Percentiles rank a stretch among this genome's conserved stretches.
Conservation (phyloP, 2,797 vertebrate genomes). For the Orientallactaga sibirica region DNA sequence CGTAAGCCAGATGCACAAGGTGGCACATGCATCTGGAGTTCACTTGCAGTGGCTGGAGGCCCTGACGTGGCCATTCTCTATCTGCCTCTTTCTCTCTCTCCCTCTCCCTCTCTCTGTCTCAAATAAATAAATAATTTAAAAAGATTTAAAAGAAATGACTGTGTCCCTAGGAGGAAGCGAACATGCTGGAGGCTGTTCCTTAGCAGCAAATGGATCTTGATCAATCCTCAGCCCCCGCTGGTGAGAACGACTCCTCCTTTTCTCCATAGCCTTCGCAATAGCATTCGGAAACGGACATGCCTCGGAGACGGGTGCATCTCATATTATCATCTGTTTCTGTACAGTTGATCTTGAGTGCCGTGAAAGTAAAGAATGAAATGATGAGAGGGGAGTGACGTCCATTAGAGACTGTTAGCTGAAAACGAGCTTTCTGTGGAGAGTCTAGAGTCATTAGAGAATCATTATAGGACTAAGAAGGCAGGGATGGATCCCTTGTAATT, state of each 20-base stretch:
- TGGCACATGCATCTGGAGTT: too few species aligned
- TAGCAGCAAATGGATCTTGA: slow-evolving; percentile 64
- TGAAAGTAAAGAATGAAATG: slow-evolving; percentile 63
- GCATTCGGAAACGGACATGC: slow-evolving; percentile 40
- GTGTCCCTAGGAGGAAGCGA: slow-evolving; percentile 20
- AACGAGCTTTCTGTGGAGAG: slow-evolving; percentile 64
- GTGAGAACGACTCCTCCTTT: slow-evolving; percentile 58
- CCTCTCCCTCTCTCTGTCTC: too few species aligned
- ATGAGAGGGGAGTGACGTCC: slow-evolving; percentile 64
- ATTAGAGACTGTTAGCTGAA: slow-evolving; percentile 52
- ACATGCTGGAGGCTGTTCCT: background rate
- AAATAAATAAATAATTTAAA: background rate
- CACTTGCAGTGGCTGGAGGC: too few species aligned
- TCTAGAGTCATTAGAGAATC: slow-evolving; percentile 61
- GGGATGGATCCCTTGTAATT: slow-evolving; percentile 43
- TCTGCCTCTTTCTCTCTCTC: too few species aligned
- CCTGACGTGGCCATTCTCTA: too few species aligned
- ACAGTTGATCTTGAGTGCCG: slow-evolving; percentile 67
- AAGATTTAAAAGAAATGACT: too few species aligned
- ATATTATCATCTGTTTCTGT: slow-evolving; percentile 42
- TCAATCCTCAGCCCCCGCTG: slow-evolving; percentile 41
- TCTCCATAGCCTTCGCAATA: slow-evolving; percentile 54
- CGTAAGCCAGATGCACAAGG: too few species aligned
- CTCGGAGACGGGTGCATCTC: slow-evolving; percentile 28
- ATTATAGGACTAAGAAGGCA: slow-evolving; percentile 60